phyloP scores from a whole-genome alignment of 2,888 invertebrate species.

The Tetranychus piercei region DNA sequence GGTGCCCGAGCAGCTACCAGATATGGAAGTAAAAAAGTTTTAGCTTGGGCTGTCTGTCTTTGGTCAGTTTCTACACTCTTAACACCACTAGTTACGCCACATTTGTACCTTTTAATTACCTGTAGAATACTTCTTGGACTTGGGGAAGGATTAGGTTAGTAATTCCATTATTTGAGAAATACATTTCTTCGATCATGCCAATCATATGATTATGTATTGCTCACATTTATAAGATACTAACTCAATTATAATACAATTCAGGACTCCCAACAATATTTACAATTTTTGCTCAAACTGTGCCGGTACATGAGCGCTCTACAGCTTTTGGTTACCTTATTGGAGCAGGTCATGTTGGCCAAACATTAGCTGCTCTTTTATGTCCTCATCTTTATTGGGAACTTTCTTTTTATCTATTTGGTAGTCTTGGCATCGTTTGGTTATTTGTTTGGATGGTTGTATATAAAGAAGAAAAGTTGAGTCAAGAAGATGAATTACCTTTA shows the following conservation, averaged over 20 bases:
- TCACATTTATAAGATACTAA: constrained; percentile 24
- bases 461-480: constrained; percentile 35
- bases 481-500: constrained; percentile 39
- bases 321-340: constrained; percentile 54
- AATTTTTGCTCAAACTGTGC: constrained; percentile 51
- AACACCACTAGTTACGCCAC: constrained; percentile 47
- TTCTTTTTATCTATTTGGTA: constrained; percentile 50
- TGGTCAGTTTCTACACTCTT: constrained; percentile 54
- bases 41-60: constrained; percentile 47
- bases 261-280: constrained; percentile 56
- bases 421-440: constrained; percentile 48
- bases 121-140: constrained; percentile 49
- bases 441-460: constrained; percentile 46
- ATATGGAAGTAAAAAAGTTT: constrained; percentile 49
- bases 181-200: too few species aligned
- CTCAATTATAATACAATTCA: constrained; percentile 28
- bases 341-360: constrained; percentile 54
- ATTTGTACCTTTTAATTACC: constrained; percentile 43
- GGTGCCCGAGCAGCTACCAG: constrained; percentile 49
- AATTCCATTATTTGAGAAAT: background rate
- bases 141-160: constrained; percentile 50
- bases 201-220: too few species aligned
- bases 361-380: constrained; percentile 50
- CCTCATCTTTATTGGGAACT: constrained; percentile 48
- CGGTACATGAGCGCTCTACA: constrained; percentile 49